These are phyloP conservation scores for Crenuchus spilurus DNA, from an alignment of 2,797 vertebrate species.

Conservation along the genomic window DNA sequence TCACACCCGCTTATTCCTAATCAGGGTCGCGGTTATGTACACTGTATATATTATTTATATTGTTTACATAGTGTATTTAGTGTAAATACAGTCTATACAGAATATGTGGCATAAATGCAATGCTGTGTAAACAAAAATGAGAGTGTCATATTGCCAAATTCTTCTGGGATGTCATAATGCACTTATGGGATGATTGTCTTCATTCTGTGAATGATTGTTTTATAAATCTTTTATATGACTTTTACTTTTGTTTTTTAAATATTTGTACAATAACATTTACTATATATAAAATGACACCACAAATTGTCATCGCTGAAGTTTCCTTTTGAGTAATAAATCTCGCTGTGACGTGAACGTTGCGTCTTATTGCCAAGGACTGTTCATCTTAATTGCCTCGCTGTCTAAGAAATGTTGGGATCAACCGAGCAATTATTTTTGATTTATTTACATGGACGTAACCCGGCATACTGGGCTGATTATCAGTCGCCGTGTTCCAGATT, in stretches of 20 bases:
- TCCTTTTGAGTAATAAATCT: conserved; percentile 18
- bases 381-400: conserved; percentile 40
- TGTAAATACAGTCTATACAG: too few relatives aligned
- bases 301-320: conserved; percentile 16
- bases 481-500: conserved; percentile 58
- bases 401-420: conserved; percentile 51
- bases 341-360: conserved; percentile 20
- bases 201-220: neutral
- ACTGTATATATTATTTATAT: too few relatives aligned
- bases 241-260: conserved; percentile 2
- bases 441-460: conserved; percentile 78
- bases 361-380: conserved; percentile 37
- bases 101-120: too few relatives aligned
- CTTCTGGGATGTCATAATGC: neutral
- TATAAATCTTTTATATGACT: neutral
- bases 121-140: neutral
- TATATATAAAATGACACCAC: conserved; percentile 9
- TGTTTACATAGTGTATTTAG: neutral
- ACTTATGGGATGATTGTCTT: neutral
- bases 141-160: neutral
- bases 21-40: too few relatives aligned
- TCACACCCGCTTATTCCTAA: too few relatives aligned
- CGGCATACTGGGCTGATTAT: conserved; percentile 67
- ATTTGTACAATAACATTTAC: neutral
- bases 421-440: conserved; percentile 78